phyloP scores from a whole-genome alignment of 35 echinoderm and acorn worm species.

The Diadema setosum region DNA sequence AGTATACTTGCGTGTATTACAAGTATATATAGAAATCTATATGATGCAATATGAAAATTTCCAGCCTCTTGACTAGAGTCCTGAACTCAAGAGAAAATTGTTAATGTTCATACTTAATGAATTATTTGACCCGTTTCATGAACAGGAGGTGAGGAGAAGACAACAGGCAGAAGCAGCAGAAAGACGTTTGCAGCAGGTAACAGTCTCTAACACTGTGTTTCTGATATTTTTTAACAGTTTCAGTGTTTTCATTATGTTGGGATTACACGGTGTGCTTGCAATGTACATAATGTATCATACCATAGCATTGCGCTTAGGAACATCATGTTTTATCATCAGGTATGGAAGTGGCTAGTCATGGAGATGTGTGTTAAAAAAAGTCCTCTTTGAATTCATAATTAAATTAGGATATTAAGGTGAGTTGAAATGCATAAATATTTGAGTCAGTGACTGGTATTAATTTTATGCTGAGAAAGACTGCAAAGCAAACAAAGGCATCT shows the following conservation, averaged over 20 bases:
- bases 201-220: neutral
- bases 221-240: neutral
- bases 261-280: neutral
- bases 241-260: neutral
- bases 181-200: conserved; percentile 12
- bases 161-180: conserved; percentile 51
- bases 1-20: too few species aligned
- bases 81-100: neutral
- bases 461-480: too few species aligned
- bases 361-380: neutral
- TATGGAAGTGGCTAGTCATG: neutral
- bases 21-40: neutral
- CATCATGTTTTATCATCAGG: neutral
- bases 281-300: neutral
- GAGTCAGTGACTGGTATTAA: too few species aligned
- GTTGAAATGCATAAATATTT: too few species aligned
- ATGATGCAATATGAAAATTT: neutral
- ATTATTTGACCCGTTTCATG: neutral
- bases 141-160: conserved; percentile 5
- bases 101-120: neutral
- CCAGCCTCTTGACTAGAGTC: neutral
- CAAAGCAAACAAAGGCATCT: too few species aligned
- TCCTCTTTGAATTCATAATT: too few species aligned
- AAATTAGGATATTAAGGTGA: too few species aligned
- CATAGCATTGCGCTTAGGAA: neutral